A percentile compares a stretch with the other conserved stretches of the same genome.
These are phyloP conservation scores for Dendrolimus houi DNA, from an alignment of 2,888 invertebrate species.

Conservation along the genomic window DNA sequence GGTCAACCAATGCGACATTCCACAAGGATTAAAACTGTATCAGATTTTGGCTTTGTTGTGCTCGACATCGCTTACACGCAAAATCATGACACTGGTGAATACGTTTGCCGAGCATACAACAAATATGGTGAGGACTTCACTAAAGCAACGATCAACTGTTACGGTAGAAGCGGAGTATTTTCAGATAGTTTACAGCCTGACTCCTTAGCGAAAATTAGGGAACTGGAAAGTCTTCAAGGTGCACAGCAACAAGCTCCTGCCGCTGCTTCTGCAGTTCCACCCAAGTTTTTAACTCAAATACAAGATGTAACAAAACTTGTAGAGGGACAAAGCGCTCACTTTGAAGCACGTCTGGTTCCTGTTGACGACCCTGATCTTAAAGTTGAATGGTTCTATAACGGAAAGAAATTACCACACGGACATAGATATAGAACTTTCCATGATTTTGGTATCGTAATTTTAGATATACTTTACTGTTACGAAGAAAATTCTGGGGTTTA, in stretches of 20 bases:
- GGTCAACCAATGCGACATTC: conserved; percentile 92
- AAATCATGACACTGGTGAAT: conserved; percentile 95
- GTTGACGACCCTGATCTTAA: conserved; percentile 95
- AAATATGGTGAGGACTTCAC: conserved; percentile 94
- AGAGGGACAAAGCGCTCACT: conserved; percentile 96
- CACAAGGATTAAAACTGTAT: conserved; percentile 93
- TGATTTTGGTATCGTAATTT: conserved; percentile 96
- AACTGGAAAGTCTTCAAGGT: conserved; percentile 85
- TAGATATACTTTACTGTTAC: conserved; percentile 96
- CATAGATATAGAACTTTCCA: conserved; percentile 98
- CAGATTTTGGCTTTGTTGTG: conserved; percentile 96
- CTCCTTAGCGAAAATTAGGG: conserved; percentile 90
- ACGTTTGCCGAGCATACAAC: conserved; percentile 93
- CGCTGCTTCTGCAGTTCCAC: conserved; percentile 85
- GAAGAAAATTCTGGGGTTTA: conserved; percentile 97
- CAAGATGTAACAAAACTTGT: conserved; percentile 88
- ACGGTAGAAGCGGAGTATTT: conserved; percentile 90
- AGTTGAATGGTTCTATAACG: conserved; percentile 97
- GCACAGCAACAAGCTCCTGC: conserved; percentile 79
- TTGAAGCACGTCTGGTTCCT: conserved; percentile 94
- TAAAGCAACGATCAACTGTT: conserved; percentile 88
- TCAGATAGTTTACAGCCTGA: conserved; percentile 94
- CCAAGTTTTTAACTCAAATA: conserved; percentile 93
- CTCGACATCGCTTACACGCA: conserved; percentile 96
- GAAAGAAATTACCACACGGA: conserved; percentile 93